Base-by-base conservation (phyloP, 2,888 invertebrate species). In the Rapana venosa region DNA sequence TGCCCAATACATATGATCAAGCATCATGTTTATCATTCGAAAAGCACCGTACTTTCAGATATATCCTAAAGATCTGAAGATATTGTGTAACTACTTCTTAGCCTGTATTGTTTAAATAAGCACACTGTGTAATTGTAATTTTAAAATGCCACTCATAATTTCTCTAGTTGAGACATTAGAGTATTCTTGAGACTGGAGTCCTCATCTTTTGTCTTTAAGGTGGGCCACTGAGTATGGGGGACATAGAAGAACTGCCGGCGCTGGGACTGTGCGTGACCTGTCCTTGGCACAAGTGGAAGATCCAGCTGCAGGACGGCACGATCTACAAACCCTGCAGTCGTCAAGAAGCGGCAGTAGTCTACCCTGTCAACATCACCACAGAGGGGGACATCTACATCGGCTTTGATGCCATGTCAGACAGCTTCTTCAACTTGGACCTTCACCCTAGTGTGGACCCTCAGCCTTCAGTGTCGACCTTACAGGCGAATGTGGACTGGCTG, bases 241-340 rank as follows among this genome's bases (percentile, higher is more conserved):
- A 95, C 90, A 95, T 95, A 35, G 95, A 95, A 91, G 95, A 94
- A 66, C 90, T 95, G 0, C 93, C 94, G 22, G 81, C 36, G 5
- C 20, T 11, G 8, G 88, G 92, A 6, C 88, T 95, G 56, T 94
- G 95, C 92, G 94, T 95, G 0, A 92, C 92, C 26, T 95, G 95
- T 92, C 95, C 95, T 0, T 95, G 95, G 95, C 95, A 95, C 91
- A 94, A 95, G 87, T 95, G 95, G 95, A 92, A 92, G 74, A 93
- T 95, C 91, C 93, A 94, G 91, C 92, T 95, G n/a, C 81, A 93
- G 15, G 93, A 91, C n/a, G 95, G 95, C 22, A 84, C 93, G 26
- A 92, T 93, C 8, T 88, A 91, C 70, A 90, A 90, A 47, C 95
- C 95, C 0, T 90, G 90, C 56, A 92, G 93, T n/a, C 88, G 93